Evolutionary conservation across 2,797 vertebrate genomes (phyloP).

Genomic region (Crenichthys baileyi): DNA sequence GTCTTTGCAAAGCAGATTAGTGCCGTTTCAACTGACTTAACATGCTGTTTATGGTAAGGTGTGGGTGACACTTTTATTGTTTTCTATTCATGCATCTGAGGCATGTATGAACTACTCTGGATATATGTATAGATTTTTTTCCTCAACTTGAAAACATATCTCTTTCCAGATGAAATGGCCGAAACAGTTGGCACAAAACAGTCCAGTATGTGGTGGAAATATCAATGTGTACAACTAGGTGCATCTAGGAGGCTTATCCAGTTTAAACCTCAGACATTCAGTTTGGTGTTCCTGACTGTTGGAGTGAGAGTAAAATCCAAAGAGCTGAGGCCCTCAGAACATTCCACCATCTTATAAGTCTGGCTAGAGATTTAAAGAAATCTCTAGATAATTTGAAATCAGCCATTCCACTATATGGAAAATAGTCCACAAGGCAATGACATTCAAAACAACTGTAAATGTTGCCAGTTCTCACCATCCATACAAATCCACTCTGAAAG

Average conservation of each 20-base stretch:
- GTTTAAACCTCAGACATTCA: background rate
- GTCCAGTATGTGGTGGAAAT: background rate
- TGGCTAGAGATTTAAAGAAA: background rate
- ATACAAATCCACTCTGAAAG: background rate
- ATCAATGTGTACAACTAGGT: background rate
- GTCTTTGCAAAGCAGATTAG: background rate
- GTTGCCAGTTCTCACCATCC: background rate
- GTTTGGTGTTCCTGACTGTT: background rate
- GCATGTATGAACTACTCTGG: background rate
- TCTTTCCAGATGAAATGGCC: background rate
- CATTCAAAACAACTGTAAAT: background rate
- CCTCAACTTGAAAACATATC: background rate
- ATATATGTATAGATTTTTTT: background rate
- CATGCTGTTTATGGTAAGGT: too few species aligned
- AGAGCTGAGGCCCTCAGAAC: background rate
- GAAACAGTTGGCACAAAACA: background rate
- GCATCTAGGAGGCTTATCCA: background rate
- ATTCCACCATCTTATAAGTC: background rate
- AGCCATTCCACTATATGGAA: background rate
- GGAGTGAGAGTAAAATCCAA: background rate
- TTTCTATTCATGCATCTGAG: background rate
- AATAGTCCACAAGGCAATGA: background rate
- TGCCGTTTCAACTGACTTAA: background rate
- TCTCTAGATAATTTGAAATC: background rate
- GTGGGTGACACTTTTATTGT: background rate